Conservation (phyloP, 2,113 vertebrate species). For the Siniperca knerii region DNA sequence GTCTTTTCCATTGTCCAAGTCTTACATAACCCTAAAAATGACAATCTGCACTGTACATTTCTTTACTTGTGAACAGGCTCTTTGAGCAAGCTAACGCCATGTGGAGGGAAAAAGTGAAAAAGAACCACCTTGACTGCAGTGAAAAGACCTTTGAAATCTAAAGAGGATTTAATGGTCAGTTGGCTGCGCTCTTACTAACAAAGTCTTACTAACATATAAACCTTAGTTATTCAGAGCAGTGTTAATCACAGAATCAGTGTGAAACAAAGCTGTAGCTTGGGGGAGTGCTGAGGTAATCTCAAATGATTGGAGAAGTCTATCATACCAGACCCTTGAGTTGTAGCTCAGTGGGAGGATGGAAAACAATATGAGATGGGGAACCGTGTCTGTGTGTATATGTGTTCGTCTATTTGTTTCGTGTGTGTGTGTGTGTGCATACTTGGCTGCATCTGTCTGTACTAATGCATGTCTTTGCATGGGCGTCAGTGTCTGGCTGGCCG, state of each 20-base stretch:
- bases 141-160: slow-evolving; percentile 41
- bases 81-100: slow-evolving; percentile 22
- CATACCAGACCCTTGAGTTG: slow-evolving; percentile 67
- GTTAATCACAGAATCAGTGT: slow-evolving; percentile 36
- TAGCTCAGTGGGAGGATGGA: slow-evolving; percentile 64
- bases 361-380: slow-evolving; percentile 62
- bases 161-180: slow-evolving; percentile 56
- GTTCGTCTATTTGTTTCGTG: slow-evolving; percentile 24
- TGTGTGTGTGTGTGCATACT: slow-evolving; percentile 25
- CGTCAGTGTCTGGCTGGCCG: slow-evolving; percentile 64
- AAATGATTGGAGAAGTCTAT: slow-evolving; percentile 56
- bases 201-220: slow-evolving; percentile 16
- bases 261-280: slow-evolving; percentile 42
- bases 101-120: slow-evolving; percentile 2
- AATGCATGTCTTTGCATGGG: slow-evolving; percentile 68
- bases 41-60: slow-evolving; percentile 51
- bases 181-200: background rate
- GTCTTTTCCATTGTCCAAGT: slow-evolving; percentile 69
- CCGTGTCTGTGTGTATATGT: slow-evolving; percentile 2
- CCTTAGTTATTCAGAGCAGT: background rate
- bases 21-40: slow-evolving; percentile 62
- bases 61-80: slow-evolving; percentile 42
- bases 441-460: slow-evolving; percentile 60
- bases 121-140: slow-evolving; percentile 27
- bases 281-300: slow-evolving; percentile 62